Conservation (phyloP, 1,140 invertebrate species). For the Whitmania pigra region DNA sequence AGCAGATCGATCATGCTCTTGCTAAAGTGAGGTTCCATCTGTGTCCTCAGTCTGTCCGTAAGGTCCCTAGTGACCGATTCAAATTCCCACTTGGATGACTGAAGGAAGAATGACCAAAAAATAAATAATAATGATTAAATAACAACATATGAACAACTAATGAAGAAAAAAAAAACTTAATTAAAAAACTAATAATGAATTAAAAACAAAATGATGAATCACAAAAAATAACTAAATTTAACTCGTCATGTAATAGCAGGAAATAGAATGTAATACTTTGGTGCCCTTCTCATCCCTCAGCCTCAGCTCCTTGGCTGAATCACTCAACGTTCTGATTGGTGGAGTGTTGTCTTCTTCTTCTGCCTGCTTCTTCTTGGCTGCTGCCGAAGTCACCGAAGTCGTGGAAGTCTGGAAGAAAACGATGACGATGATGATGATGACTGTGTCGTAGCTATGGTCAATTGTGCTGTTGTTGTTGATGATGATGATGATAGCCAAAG, state of each 20-base stretch:
- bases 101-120: too few species aligned
- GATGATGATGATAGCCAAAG: too few species aligned
- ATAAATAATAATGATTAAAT: background rate
- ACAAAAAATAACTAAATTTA: too few species aligned
- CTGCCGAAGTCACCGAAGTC: slow-evolving; percentile 15
- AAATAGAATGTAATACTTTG: too few species aligned
- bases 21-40: slow-evolving; percentile 72
- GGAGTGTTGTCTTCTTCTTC: slow-evolving; percentile 72
- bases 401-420: background rate
- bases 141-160: background rate
- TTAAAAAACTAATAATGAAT: too few species aligned
- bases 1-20: slow-evolving; percentile 72
- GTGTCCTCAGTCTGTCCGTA: slow-evolving; percentile 73
- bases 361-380: slow-evolving; percentile 56
- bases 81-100: slow-evolving; percentile 87
- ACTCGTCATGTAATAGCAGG: too few species aligned
- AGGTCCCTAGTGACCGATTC: slow-evolving; percentile 81
- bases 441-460: too few species aligned
- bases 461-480: too few species aligned
- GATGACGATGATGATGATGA: too few species aligned
- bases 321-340: slow-evolving; percentile 61
- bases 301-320: slow-evolving; percentile 65
- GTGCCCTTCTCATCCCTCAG: slow-evolving; percentile 81
- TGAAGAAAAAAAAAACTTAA: too few species aligned
- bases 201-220: too few species aligned